A percentile compares a stretch with the other conserved stretches of the same genome.
phyloP scores from a whole-genome alignment of 2,888 invertebrate species.

The Andrena haemorrhoa region DNA sequence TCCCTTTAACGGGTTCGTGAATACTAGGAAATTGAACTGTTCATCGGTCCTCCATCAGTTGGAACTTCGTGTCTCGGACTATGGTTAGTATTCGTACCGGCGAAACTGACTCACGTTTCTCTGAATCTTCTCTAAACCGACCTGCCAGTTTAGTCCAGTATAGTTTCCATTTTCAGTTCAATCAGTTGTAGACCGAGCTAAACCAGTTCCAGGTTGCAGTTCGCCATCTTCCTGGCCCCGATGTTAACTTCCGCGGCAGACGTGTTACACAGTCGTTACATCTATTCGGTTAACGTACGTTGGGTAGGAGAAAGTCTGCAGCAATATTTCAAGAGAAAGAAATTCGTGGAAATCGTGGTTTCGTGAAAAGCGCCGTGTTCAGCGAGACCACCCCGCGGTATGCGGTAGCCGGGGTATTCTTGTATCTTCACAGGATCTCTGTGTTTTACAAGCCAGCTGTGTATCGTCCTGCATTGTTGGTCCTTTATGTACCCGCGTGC shows the following conservation, averaged over 20 bases:
- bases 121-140: too few relatives aligned
- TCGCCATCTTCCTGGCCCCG: too few relatives aligned
- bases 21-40: not conserved
- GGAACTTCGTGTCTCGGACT: not conserved
- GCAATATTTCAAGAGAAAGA: not conserved
- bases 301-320: not conserved
- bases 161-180: not conserved
- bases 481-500: slow-evolving; percentile 76
- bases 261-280: too few relatives aligned
- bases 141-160: not conserved
- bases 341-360: slow-evolving; percentile 34
- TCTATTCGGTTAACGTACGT: too few relatives aligned
- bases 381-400: slow-evolving; percentile 55
- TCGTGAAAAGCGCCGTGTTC: slow-evolving; percentile 39
- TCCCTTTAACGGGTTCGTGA: slow-evolving; percentile 14
- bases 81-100: too few relatives aligned
- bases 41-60: not conserved
- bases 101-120: not conserved
- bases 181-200: not conserved
- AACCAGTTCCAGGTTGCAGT: too few relatives aligned
- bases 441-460: slow-evolving; percentile 84
- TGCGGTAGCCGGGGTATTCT: slow-evolving; percentile 59
- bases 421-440: slow-evolving; percentile 82
- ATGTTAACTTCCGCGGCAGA: too few relatives aligned
- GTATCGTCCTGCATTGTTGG: slow-evolving; percentile 79